Evolutionary conservation across 2,113 vertebrate genomes (phyloP).

Genomic region (Tenebrosternarchus preto): DNA sequence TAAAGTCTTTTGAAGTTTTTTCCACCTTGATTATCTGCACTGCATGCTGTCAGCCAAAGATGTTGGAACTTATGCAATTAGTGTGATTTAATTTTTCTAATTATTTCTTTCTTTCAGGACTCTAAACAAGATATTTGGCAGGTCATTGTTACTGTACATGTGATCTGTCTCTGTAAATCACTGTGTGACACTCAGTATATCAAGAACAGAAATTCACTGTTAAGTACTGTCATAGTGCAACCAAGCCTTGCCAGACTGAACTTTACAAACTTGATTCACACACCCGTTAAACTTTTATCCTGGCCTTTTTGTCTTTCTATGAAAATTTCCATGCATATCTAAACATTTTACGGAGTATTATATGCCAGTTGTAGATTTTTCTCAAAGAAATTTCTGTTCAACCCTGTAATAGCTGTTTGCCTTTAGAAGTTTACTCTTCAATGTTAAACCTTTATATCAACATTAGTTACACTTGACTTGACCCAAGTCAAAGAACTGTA

Average conservation of each 20-base stretch:
- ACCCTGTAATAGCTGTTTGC: background rate
- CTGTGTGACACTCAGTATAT: background rate
- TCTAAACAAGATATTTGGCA: background rate
- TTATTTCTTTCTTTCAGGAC: background rate
- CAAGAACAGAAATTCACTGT: background rate
- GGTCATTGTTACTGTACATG: background rate
- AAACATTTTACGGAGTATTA: background rate
- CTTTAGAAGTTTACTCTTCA: conserved; percentile 7
- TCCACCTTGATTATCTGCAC: background rate
- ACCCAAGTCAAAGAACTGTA: background rate
- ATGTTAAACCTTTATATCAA: conserved; percentile 12
- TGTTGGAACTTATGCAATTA: background rate
- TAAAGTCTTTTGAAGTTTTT: background rate
- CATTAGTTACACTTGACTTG: background rate
- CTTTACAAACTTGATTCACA: background rate
- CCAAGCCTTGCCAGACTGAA: background rate
- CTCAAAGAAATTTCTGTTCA: background rate
- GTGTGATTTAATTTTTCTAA: background rate
- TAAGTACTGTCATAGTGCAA: background rate
- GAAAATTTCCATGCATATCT: background rate
- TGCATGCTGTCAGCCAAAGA: background rate
- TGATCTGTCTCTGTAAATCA: background rate
- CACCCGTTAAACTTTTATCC: background rate
- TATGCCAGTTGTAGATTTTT: background rate
- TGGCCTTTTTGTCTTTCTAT: background rate